These are phyloP conservation scores for Coryphaenoides rupestris DNA, from an alignment of 2,113 vertebrate species.

Conservation along the genomic window DNA sequence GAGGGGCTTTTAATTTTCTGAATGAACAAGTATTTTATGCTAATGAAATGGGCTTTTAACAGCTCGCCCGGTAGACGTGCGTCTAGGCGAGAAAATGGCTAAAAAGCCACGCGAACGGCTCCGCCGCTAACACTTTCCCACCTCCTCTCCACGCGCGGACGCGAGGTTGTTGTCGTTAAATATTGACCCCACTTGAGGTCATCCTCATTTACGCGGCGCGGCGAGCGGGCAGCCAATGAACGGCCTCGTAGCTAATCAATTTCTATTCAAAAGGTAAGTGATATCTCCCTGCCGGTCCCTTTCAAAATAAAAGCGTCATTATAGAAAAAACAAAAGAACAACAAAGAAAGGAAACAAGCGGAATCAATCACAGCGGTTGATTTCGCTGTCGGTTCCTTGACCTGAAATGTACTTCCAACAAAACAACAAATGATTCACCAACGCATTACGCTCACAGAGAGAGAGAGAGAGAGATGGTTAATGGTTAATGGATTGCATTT, in stretches of 20 bases:
- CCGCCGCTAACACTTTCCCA: neutral
- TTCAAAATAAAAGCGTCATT: too few relatives aligned
- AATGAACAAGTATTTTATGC: slow-evolving; percentile 51
- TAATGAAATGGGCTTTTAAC: slow-evolving; percentile 56
- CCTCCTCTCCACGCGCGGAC: slow-evolving; percentile 7
- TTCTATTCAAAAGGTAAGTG: neutral
- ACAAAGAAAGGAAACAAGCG: too few relatives aligned
- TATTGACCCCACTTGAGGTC: slow-evolving; percentile 19
- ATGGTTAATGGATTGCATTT: too few relatives aligned
- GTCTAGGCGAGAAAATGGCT: slow-evolving; percentile 12
- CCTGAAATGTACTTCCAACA: too few relatives aligned
- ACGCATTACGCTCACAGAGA: too few relatives aligned
- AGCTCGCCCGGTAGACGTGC: slow-evolving; percentile 46
- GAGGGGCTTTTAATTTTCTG: slow-evolving; percentile 48
- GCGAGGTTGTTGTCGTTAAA: slow-evolving; percentile 12
- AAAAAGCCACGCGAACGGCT: slow-evolving; percentile 9
- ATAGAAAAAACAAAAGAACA: too few relatives aligned
- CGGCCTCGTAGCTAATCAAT: neutral
- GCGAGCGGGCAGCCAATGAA: neutral
- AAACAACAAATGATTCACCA: too few relatives aligned
- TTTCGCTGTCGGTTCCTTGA: too few relatives aligned
- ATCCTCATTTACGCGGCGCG: slow-evolving; percentile 8
- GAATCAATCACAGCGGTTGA: too few relatives aligned
- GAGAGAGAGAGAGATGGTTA: too few relatives aligned
- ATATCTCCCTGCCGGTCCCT: neutral